A percentile compares a stretch with the other conserved stretches of the same genome.
phyloP scores from a whole-genome alignment of 2,113 vertebrate species.

The Python bivittatus region DNA sequence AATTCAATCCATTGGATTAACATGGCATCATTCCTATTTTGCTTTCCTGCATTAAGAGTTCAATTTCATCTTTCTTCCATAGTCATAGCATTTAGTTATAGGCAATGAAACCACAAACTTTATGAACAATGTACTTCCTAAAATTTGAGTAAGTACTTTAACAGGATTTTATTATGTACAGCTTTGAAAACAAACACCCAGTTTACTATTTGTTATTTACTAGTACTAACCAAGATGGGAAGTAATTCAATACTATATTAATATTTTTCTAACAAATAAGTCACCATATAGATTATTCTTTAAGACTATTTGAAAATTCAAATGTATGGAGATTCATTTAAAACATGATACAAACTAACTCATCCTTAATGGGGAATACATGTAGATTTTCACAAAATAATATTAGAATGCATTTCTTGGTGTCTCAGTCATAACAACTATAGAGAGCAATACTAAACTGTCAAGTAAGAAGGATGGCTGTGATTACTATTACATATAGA shows the following conservation, averaged over 20 bases:
- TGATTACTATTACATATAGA: neutral
- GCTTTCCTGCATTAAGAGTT: too few species aligned
- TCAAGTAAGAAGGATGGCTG: neutral
- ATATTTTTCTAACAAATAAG: constrained; percentile 1
- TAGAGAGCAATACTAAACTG: neutral
- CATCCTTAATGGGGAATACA: neutral
- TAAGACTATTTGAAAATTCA: constrained; percentile 14
- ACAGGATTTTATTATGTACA: too few species aligned
- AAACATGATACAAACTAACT: neutral
- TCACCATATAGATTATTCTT: neutral
- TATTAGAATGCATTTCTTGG: neutral
- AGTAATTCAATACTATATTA: neutral
- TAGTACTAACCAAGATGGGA: constrained; percentile 28
- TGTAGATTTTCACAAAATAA: neutral
- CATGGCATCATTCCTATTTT: too few species aligned
- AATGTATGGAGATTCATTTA: neutral
- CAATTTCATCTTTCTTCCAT: too few species aligned
- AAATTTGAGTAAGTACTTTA: neutral
- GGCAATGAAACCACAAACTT: too few species aligned
- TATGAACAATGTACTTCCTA: neutral
- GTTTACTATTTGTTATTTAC: constrained; percentile 15
- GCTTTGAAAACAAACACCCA: too few species aligned
- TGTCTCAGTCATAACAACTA: neutral
- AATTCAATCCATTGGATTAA: too few species aligned
- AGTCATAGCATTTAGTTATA: too few species aligned